Evolutionary conservation across 2,888 invertebrate species (phyloP).

Genomic region (Agrotis puta): DNA sequence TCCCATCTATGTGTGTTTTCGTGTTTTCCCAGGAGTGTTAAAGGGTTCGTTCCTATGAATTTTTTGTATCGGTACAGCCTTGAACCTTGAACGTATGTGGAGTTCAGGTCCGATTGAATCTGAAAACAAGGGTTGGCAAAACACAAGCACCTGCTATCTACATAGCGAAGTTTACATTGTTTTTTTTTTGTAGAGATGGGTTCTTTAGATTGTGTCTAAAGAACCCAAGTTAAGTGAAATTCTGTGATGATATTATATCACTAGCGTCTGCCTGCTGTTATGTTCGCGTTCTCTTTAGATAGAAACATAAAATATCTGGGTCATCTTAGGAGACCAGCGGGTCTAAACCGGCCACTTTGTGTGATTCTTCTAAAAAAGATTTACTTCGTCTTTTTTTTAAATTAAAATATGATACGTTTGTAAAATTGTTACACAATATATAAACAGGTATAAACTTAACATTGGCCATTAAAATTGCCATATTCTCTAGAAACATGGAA

Average conservation of each 20-base stretch:
- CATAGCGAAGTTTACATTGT: neutral
- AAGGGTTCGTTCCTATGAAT: constrained; percentile 12
- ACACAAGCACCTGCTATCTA: neutral
- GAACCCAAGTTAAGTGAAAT: neutral
- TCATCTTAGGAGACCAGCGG: no score
- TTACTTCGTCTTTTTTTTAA: no score
- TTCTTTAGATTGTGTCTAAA: neutral
- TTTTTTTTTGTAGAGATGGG: neutral
- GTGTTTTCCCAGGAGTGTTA: neutral
- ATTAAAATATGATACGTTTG: no score
- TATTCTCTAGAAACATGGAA: no score
- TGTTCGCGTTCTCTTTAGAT: no score
- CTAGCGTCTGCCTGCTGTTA: no score
- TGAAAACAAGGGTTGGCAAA: neutral
- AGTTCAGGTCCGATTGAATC: constrained; percentile 14
- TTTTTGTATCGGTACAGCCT: constrained; percentile 15
- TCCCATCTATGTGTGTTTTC: neutral
- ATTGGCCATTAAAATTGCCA: no score
- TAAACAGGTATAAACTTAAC: no score
- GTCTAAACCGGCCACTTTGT: no score
- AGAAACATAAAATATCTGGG: no score
- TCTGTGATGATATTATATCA: neutral
- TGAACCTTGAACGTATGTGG: neutral
- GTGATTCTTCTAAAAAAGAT: no score
- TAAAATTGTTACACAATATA: no score